A percentile compares a stretch with the other conserved stretches of the same genome.
Evolutionary conservation across 1,140 invertebrate species (phyloP).

Genomic region (Phocides pigmalion): DNA sequence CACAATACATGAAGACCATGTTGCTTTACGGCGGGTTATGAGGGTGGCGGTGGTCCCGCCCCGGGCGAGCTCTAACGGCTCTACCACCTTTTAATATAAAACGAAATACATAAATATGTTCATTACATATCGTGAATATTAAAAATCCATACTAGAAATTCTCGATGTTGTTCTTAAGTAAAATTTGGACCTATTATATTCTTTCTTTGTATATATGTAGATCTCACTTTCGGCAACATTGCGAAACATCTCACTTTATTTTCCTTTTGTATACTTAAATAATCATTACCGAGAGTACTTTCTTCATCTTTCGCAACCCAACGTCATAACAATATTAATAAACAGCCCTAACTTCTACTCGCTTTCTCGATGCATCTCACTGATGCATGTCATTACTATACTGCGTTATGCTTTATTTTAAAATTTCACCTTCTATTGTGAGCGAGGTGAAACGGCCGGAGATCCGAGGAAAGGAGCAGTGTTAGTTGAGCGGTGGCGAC

Average conservation of each 20-base stretch:
- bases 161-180: too few species aligned
- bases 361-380: slow-evolving; percentile 76
- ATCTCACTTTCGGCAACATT: too few species aligned
- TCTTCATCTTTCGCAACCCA: slow-evolving; percentile 6
- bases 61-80: too few species aligned
- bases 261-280: background rate
- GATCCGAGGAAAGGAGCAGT: slow-evolving; percentile 76
- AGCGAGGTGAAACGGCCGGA: slow-evolving; percentile 70
- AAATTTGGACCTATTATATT: too few species aligned
- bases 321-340: slow-evolving; percentile 31
- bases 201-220: too few species aligned
- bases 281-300: slow-evolving; percentile 8
- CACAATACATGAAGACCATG: too few species aligned
- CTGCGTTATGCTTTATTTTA: slow-evolving; percentile 76
- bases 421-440: slow-evolving; percentile 83
- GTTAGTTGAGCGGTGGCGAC: slow-evolving; percentile 57
- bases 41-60: too few species aligned
- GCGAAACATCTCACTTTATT: background rate
- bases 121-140: too few species aligned
- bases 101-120: too few species aligned
- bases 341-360: slow-evolving; percentile 10
- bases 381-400: slow-evolving; percentile 73
- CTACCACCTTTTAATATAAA: too few species aligned
- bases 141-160: too few species aligned
- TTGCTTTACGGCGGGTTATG: too few species aligned